A percentile compares a stretch with the other conserved stretches of the same genome.
Conservation (phyloP, 2,888 invertebrate species). For the Macrophya alboannulata region DNA sequence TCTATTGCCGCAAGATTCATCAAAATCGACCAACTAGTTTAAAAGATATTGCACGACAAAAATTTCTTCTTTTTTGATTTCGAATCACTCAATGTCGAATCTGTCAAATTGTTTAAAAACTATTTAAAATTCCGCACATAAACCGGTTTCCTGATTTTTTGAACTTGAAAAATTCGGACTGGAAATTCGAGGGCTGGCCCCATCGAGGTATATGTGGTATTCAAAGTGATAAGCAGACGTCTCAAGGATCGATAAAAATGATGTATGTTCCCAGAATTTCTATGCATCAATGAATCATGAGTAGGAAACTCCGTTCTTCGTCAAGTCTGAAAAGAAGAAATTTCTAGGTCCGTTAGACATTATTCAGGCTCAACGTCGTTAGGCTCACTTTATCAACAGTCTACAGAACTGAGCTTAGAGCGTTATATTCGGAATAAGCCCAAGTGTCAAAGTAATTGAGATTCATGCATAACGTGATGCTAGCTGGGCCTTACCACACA, state of each 20-base stretch:
- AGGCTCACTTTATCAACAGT: neutral
- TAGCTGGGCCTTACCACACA: neutral
- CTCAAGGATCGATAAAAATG: neutral
- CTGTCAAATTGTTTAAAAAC: no score
- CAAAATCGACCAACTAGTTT: no score
- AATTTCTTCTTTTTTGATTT: no score
- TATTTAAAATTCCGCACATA: no score
- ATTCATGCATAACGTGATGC: neutral
- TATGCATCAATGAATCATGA: neutral
- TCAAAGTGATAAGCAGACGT: neutral
- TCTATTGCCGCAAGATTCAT: no score
- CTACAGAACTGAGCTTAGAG: neutral
- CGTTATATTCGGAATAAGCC: slow-evolving; percentile 9
- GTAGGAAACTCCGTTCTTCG: neutral
- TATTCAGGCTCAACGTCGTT: neutral
- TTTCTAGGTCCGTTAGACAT: neutral
- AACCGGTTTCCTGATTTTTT: no score
- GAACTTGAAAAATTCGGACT: neutral
- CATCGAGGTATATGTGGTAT: neutral
- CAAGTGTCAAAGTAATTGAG: neutral
- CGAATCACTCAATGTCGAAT: no score
- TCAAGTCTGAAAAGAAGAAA: neutral
- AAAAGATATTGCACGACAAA: no score
- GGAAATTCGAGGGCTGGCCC: neutral
- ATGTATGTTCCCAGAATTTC: neutral